phyloP scores from a whole-genome alignment of 2,797 vertebrate species.

The Spatula clypeata region DNA sequence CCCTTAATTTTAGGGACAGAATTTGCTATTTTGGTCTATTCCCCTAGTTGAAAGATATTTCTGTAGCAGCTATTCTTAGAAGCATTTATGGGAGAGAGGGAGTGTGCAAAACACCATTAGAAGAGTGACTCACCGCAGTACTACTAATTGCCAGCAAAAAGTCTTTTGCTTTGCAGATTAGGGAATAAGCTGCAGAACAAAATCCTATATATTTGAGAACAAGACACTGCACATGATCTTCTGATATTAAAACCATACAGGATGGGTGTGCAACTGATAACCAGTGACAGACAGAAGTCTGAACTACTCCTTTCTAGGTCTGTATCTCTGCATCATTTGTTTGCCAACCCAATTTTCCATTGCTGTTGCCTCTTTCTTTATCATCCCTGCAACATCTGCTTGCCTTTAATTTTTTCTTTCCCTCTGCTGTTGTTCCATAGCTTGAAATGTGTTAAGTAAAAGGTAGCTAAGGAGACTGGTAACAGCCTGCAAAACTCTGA shows the following conservation, averaged over 20 bases:
- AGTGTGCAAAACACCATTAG: constrained; percentile 18
- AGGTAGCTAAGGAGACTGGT: background rate
- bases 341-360: background rate
- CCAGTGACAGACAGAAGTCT: background rate
- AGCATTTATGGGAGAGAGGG: constrained; percentile 54
- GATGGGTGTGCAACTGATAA: background rate
- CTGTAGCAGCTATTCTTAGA: constrained; percentile 70
- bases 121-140: constrained; percentile 68
- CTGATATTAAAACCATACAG: background rate
- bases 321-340: background rate
- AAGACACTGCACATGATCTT: background rate
- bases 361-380: background rate
- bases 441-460: constrained; percentile 19
- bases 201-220: background rate
- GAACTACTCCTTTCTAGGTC: background rate
- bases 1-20: constrained; percentile 13
- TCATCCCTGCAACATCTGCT: constrained; percentile 12
- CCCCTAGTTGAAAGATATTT: constrained; percentile 48
- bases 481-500: background rate
- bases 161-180: constrained; percentile 10
- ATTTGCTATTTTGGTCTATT: constrained; percentile 29
- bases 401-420: background rate
- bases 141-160: constrained; percentile 59
- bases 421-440: background rate
- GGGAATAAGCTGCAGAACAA: constrained; percentile 22